phyloP scores from a whole-genome alignment of 2,113 vertebrate genomes.

The Sula dactylatra region DNA sequence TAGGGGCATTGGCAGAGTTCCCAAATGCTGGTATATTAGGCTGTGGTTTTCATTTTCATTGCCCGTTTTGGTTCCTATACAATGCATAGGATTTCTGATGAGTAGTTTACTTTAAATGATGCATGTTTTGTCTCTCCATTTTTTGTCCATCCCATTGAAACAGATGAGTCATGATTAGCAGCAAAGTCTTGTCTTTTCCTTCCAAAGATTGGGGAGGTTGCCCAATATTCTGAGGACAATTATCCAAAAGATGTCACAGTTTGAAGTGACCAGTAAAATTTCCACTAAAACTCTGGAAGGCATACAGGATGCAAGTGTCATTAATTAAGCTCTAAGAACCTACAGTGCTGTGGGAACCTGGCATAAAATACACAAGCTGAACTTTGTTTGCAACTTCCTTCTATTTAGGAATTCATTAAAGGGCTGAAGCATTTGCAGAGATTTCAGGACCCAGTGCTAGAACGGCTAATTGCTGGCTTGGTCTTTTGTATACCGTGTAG shows the following conservation, averaged over 20 bases:
- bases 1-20: slow-evolving; percentile 45
- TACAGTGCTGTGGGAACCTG: slow-evolving; percentile 75
- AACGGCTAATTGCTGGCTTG: slow-evolving; percentile 60
- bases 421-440: slow-evolving; percentile 20
- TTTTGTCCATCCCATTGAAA: background rate
- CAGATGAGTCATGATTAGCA: slow-evolving; percentile 26
- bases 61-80: background rate
- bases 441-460: slow-evolving; percentile 37
- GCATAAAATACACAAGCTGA: slow-evolving; percentile 50
- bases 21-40: slow-evolving; percentile 1
- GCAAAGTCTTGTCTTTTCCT: slow-evolving; percentile 12
- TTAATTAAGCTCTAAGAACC: slow-evolving; percentile 73
- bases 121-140: background rate
- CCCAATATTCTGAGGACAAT: slow-evolving; percentile 50
- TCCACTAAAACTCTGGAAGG: slow-evolving; percentile 63
- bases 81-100: slow-evolving; percentile 18
- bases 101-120: background rate
- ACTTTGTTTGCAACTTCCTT: slow-evolving; percentile 65
- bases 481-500: slow-evolving; percentile 36
- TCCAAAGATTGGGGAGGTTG: slow-evolving; percentile 45
- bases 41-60: slow-evolving; percentile 32
- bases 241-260: slow-evolving; percentile 58
- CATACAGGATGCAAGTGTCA: slow-evolving; percentile 69
- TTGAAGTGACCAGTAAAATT: slow-evolving; percentile 69
- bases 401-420: slow-evolving; percentile 59